These are phyloP conservation scores for Syrphus vitripennis DNA, from an alignment of 2,888 invertebrate species.

Conservation along the genomic window DNA sequence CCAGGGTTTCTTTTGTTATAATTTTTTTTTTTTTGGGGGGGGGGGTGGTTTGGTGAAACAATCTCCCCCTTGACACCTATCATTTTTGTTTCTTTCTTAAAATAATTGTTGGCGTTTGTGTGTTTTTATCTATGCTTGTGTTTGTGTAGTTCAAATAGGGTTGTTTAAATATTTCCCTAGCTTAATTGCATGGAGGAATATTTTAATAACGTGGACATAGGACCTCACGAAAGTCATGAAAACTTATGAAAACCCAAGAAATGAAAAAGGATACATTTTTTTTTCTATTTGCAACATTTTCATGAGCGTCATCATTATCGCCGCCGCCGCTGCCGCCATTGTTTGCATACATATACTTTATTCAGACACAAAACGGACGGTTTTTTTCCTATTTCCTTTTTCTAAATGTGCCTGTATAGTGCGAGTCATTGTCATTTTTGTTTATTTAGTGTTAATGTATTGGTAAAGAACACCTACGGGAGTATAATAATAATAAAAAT, in stretches of 20 bases:
- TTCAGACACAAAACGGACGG: not conserved
- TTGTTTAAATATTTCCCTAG: constrained; percentile 31
- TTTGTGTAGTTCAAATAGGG: not conserved
- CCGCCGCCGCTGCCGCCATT: not conserved
- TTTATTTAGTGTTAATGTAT: constrained; percentile 41
- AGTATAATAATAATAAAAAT: too few species aligned
- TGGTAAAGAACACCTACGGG: constrained; percentile 49
- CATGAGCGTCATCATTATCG: not conserved
- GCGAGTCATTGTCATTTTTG: constrained; percentile 33
- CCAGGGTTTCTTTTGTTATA: not conserved
- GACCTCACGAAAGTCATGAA: not conserved
- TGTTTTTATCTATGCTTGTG: not conserved
- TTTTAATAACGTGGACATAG: constrained; percentile 45
- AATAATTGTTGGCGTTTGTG: not conserved
- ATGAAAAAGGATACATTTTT: not conserved
- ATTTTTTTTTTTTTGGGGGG: not conserved
- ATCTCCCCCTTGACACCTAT: not conserved
- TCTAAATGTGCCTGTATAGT: too few species aligned
- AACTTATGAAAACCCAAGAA: not conserved
- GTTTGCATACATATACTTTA: not conserved
- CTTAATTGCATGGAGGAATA: constrained; percentile 47
- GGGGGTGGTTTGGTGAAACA: not conserved
- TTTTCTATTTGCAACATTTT: not conserved
- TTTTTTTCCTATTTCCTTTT: not conserved
- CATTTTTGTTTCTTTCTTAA: not conserved